phyloP scores from a whole-genome alignment of 2,797 vertebrate species.

The Thaleichthys pacificus region DNA sequence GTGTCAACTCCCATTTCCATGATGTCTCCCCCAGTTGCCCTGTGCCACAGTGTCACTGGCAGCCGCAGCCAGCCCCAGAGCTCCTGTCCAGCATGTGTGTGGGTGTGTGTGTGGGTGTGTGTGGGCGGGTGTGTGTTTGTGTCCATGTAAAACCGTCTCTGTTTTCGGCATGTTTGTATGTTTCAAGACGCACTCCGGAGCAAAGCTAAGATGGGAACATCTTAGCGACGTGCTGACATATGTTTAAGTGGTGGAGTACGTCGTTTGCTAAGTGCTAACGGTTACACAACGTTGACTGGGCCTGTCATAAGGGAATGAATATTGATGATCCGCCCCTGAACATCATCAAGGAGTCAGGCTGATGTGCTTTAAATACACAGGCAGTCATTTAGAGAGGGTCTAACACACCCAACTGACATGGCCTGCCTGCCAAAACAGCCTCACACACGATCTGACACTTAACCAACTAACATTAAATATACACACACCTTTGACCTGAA shows the following conservation, averaged over 20 bases:
- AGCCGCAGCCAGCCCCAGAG: conserved; percentile 12
- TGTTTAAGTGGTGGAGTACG: conserved; percentile 60
- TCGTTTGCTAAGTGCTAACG: conserved; percentile 58
- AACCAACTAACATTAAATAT: conserved; percentile 27
- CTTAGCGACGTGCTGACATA: conserved; percentile 49
- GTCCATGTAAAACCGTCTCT: background rate
- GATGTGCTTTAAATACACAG: conserved; percentile 57
- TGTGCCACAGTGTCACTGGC: conserved; percentile 28
- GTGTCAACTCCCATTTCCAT: conserved; percentile 54
- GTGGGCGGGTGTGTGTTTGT: conserved; percentile 15
- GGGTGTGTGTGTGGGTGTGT: conserved; percentile 6
- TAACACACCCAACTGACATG: background rate
- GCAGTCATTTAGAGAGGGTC: conserved; percentile 48
- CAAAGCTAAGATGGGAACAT: conserved; percentile 55
- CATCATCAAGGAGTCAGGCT: conserved; percentile 55
- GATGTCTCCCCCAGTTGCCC: conserved; percentile 35
- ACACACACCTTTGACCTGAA: conserved; percentile 38
- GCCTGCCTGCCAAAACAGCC: background rate
- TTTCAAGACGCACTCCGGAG: conserved; percentile 21
- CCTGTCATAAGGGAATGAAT: conserved; percentile 69
- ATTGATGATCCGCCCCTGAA: conserved; percentile 62
- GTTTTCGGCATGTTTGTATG: conserved; percentile 30
- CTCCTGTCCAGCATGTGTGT: conserved; percentile 30
- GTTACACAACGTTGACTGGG: conserved; percentile 62
- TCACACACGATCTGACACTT: conserved; percentile 36